Conservation (phyloP, 2,797 vertebrate species). For the Hirundo rustica region DNA sequence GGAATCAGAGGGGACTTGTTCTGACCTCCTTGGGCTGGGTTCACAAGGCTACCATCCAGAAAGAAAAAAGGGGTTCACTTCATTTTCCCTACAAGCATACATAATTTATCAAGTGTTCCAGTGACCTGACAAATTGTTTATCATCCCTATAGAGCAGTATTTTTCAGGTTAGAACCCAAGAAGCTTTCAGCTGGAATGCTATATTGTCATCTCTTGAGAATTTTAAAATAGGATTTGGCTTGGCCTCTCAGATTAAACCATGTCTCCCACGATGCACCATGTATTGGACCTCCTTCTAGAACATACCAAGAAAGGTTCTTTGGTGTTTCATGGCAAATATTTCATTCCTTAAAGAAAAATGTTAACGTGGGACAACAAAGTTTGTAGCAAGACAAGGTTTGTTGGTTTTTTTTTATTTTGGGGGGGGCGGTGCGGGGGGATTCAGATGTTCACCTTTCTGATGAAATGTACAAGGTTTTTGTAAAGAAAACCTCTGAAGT, state of each 20-base stretch:
- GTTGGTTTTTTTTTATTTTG: background rate
- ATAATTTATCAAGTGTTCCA: background rate
- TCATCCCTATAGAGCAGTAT: background rate
- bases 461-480: background rate
- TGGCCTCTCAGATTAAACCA: background rate
- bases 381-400: background rate
- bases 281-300: background rate
- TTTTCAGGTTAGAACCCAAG: background rate
- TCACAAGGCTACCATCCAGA: constrained; percentile 18
- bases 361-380: background rate
- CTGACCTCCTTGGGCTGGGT: background rate
- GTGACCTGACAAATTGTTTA: background rate
- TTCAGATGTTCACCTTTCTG: background rate
- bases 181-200: background rate
- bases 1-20: background rate
- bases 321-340: background rate
- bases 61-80: background rate
- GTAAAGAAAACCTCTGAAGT: background rate
- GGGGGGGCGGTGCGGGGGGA: too few species aligned
- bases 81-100: background rate
- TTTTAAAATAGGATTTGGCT: background rate
- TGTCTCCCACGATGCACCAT: background rate
- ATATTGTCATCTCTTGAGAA: background rate
- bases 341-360: background rate
- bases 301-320: background rate